Base-by-base conservation (phyloP, 1,140 invertebrate species). In the Drosophila watanabei region DNA sequence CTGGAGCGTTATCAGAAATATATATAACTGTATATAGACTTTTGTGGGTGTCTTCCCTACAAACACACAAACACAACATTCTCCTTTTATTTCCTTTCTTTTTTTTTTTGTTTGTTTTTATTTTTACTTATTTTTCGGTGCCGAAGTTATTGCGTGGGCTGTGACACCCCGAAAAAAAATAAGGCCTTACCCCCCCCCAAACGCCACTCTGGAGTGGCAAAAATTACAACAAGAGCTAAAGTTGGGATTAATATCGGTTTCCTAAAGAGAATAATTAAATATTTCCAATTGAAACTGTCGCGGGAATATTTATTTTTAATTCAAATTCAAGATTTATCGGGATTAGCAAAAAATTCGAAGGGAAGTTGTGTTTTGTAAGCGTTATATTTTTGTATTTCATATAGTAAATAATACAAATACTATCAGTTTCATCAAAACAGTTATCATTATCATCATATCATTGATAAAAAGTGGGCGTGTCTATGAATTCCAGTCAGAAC, bases 1-100 rank as follows among this genome's bases (percentile, higher is more conserved):
- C 37, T 49, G 46, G 52, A 59, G 75, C 79, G 79, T 78, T 90
- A 90, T 90, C 86, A 90, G 76, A 90, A 90, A 49, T 49, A 82
- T 80, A 82, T 80, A 82, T 77, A 89, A 77, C 43, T 61, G 64
- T 77, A 70, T 79, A 79, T 78, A 81, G 65, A 78, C 52, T 59
- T 66, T 68, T 61, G 71, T 61, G 63, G 63, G 61, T 72, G 41
- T 71, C 69, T 56, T 46, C 33, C 33, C 32, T 16, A 68, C 33
- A 72, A 35, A 62, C 41, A 58, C 13, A 60, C 16, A 58, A 33
- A 59, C 28, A 71, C 28, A 37, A 8, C 45, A 79, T 62, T 51
- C 56, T 60, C 58, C 45, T 61, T 51, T 73, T 73, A 60, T 43
- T 60, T 59, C 54, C 66, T 24, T 24, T 3, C n/a, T n/a, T 11